Evolutionary conservation across 2,888 invertebrate species (phyloP).

Genomic region (Brachyptera risi): DNA sequence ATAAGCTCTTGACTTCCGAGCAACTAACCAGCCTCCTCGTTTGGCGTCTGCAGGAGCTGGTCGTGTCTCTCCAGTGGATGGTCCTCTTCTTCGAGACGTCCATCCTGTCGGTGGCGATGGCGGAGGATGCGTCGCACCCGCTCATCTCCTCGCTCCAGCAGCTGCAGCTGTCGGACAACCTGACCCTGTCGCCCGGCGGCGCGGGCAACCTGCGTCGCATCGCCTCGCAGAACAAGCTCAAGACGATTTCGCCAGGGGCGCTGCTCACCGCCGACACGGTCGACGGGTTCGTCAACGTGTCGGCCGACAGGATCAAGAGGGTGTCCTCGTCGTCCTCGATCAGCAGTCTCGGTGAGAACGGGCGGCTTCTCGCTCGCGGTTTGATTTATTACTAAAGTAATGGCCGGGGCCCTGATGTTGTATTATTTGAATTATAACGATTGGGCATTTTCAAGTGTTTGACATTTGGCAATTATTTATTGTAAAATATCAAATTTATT

Average conservation of each 20-base stretch:
- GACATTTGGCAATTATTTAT: too few relatives aligned
- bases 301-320: constrained; percentile 45
- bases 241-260: constrained; percentile 44
- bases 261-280: constrained; percentile 41
- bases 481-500: too few relatives aligned
- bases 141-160: constrained; percentile 44
- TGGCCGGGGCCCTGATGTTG: too few relatives aligned
- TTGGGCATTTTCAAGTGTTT: too few relatives aligned
- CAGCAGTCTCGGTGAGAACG: constrained; percentile 52
- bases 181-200: constrained; percentile 41
- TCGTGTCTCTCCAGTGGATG: constrained; percentile 82
- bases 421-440: too few relatives aligned
- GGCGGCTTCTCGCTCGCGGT: too few relatives aligned
- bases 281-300: constrained; percentile 40
- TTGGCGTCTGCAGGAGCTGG: constrained; percentile 63
- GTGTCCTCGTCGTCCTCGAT: constrained; percentile 69
- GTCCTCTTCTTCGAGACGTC: constrained; percentile 82
- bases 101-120: constrained; percentile 67
- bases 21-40: too few relatives aligned
- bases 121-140: constrained; percentile 46
- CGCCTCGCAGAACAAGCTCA: constrained; percentile 47
- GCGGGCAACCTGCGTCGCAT: constrained; percentile 43
- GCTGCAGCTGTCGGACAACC: constrained; percentile 41
- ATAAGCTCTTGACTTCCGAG: too few relatives aligned
- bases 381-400: too few relatives aligned